A percentile compares a stretch with the other conserved stretches of the same genome.
phyloP scores from a whole-genome alignment of 2,888 invertebrate species.

The Dynastes hyllus region DNA sequence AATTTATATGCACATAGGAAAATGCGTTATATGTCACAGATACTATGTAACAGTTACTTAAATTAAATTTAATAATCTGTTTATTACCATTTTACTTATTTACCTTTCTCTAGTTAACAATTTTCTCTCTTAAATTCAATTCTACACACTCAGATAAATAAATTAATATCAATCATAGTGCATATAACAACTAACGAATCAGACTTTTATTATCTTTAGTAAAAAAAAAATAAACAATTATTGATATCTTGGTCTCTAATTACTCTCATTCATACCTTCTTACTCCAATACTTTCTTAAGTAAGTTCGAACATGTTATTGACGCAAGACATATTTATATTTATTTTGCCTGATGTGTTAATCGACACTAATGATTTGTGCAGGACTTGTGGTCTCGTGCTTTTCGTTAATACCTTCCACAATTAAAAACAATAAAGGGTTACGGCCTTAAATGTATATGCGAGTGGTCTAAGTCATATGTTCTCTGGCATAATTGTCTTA shows the following conservation, averaged over 20 bases:
- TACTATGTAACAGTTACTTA: too few species aligned
- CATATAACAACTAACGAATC: too few species aligned
- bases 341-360: slow-evolving; percentile 39
- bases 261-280: slow-evolving; percentile 19
- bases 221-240: background rate
- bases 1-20: too few species aligned
- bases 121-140: too few species aligned
- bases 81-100: too few species aligned
- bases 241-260: background rate
- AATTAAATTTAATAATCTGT: too few species aligned
- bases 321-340: slow-evolving; percentile 46
- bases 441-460: slow-evolving; percentile 24
- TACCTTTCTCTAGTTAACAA: too few species aligned
- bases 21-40: too few species aligned
- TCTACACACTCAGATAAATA: too few species aligned
- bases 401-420: slow-evolving; percentile 46
- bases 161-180: too few species aligned
- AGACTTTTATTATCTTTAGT: too few species aligned
- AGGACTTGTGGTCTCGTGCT: slow-evolving; percentile 37
- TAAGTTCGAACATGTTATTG: slow-evolving; percentile 30
- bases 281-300: slow-evolving; percentile 2
- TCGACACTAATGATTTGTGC: slow-evolving; percentile 34
- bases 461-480: slow-evolving; percentile 22
- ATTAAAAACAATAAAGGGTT: slow-evolving; percentile 47
- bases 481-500: slow-evolving; percentile 9